Evolutionary conservation across 2,113 vertebrate genomes (phyloP), one percentile per base, ranked within the genome.

Genomic region (Gnathonemus longibarbis): DNA sequence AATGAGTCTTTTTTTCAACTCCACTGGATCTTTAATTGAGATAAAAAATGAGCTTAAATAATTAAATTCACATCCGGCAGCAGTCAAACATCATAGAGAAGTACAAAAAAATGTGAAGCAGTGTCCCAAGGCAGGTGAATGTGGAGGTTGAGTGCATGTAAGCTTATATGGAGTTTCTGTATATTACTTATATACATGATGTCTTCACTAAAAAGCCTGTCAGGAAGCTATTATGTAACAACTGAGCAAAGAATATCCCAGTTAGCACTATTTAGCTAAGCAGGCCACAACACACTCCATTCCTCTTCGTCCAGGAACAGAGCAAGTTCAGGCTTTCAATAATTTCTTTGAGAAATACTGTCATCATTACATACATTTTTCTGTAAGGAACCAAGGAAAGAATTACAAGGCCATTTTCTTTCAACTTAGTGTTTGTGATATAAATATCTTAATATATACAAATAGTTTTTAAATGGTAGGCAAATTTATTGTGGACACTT

Each of bases 301-400:
- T 88, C 48, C 35, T 10, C 19, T 87, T 87, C 89, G 89, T 49
- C 24, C 85, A 91, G 88, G 89, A 87, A 62, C 53, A 74, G 42
- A 80, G 88, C 39, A 52, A 87, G 91, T 92, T 92, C 56, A 88
- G 62, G 90, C 88, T 89, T 92, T 90, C 89, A 93, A 92, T 90
- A 0, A 90, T 92, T 90, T 93, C 84, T 90, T 85, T 84, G 88
- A 91, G 77, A 90, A 80, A 92, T 62, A 19, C 19, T 87, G 88
- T 39, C 87, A 88, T 84, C 42, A 87, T 53, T 50, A 56, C 35
- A 62, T 88, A 48, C 21, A 92, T 93, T 89, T 89, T 83, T 88
- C 84, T 90, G 90, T 84, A 84, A 88, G 85, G 62, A 91, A 92
- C 74, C 77, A 91, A 91, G 66, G 8, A 4, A 89, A 85, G 91